Conservation (phyloP, 2,113 vertebrate genomes). For the Aptenodytes forsteri region DNA sequence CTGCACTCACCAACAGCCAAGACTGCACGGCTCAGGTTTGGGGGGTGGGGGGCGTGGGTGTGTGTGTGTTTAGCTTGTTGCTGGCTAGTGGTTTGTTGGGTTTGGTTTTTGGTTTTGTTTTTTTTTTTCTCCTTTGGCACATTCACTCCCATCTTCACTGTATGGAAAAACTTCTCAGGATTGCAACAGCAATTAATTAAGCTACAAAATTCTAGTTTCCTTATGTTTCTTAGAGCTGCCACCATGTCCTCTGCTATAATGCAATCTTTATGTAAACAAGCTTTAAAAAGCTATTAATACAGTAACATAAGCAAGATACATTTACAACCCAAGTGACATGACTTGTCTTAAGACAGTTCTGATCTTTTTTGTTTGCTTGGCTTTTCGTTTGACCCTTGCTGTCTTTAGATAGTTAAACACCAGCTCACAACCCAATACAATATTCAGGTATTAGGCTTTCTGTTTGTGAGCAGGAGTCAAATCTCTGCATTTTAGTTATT, state of each 20-base stretch:
- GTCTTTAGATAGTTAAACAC: not conserved
- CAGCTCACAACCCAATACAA: not conserved
- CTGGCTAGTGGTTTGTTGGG: not conserved
- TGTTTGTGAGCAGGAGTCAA: not conserved
- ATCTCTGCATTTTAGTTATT: not conserved
- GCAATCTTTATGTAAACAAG: not conserved
- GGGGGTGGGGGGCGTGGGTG: too few species aligned
- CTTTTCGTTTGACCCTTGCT: not conserved
- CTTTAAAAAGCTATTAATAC: too few species aligned
- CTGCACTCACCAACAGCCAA: not conserved
- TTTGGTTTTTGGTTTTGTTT: too few species aligned
- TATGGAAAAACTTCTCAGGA: not conserved
- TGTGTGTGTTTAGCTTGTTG: not conserved
- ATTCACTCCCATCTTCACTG: not conserved
- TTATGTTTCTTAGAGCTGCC: not conserved
- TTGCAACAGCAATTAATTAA: not conserved
- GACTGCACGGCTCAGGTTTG: fast-evolving
- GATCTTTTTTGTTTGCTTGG: not conserved
- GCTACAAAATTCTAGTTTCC: not conserved
- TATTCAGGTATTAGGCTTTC: not conserved
- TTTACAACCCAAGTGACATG: not conserved
- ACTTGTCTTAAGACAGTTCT: not conserved
- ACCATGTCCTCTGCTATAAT: not conserved
- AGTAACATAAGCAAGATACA: not conserved
- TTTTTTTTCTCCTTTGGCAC: not conserved